phyloP scores from a whole-genome alignment of 2,888 invertebrate genomes.

The Alloscopus bannaensis region DNA sequence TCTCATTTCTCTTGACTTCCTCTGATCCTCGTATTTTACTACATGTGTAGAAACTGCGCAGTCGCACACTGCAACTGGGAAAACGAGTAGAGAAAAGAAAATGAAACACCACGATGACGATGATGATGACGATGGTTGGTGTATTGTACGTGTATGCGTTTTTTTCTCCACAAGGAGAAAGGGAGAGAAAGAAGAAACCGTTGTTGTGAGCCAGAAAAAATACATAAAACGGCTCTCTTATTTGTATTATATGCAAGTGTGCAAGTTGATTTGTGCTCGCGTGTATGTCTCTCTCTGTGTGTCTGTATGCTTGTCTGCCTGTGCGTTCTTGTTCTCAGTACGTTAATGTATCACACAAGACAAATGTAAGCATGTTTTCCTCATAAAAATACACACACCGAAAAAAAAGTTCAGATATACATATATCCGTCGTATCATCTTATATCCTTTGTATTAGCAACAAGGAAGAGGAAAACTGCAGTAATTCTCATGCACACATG shows the following conservation, averaged over 20 bases:
- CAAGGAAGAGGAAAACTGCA: constrained; percentile 19
- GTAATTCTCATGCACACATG: constrained; percentile 5
- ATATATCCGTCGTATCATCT: no score
- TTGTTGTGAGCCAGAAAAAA: not conserved
- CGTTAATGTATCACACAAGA: not conserved
- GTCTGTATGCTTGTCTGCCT: not conserved
- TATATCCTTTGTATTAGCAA: no score
- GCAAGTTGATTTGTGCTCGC: not conserved
- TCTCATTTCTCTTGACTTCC: constrained; percentile 26
- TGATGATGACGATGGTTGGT: no score
- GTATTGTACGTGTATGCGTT: no score
- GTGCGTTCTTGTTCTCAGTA: constrained; percentile 2
- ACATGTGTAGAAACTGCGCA: no score
- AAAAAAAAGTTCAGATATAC: no score
- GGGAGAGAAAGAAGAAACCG: not conserved
- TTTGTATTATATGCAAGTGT: not conserved
- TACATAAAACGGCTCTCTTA: no score
- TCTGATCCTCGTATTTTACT: no score
- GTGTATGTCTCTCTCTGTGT: not conserved
- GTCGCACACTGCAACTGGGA: constrained; percentile 14
- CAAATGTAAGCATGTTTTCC: constrained; percentile 11
- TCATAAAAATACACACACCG: no score
- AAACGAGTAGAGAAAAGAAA: no score
- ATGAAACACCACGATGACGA: no score
- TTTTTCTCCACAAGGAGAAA: not conserved